phyloP scores from a whole-genome alignment of 2,888 invertebrate species.

The Caenorhabditis sp. region DNA sequence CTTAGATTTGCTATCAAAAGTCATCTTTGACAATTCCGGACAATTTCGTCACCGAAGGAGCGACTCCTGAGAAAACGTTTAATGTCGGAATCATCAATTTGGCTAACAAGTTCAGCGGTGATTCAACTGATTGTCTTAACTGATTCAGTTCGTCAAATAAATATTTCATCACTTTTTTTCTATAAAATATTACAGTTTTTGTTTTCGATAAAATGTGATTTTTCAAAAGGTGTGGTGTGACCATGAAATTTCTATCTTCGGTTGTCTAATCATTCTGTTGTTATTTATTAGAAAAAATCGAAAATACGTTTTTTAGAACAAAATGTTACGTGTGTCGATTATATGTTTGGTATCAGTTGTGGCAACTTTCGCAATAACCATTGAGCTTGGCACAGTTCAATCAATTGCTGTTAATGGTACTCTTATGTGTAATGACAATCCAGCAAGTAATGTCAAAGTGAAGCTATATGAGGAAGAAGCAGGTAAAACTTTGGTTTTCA shows the following conservation, averaged over 20 bases:
- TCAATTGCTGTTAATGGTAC: conserved; percentile 60
- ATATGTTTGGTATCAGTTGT: neutral
- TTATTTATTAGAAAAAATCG: neutral
- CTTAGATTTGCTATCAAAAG: conserved; percentile 59
- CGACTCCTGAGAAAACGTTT: conserved; percentile 58
- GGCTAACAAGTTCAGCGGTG: conserved; percentile 61
- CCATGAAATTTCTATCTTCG: neutral
- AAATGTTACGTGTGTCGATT: neutral
- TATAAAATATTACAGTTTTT: neutral
- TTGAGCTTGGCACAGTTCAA: conserved; percentile 59
- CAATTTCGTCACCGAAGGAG: conserved; percentile 58
- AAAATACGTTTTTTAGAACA: neutral
- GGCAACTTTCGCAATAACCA: conserved; percentile 9
- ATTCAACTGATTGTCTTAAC: conserved; percentile 63
- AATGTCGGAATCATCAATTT: conserved; percentile 63
- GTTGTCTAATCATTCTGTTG: neutral
- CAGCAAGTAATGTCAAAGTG: conserved; percentile 64
- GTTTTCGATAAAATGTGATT: no score
- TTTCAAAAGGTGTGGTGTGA: neutral
- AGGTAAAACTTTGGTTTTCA: conserved; percentile 26
- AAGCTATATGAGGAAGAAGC: conserved; percentile 67
- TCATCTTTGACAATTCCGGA: conserved; percentile 62
- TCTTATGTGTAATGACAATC: conserved; percentile 60
- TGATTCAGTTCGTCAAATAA: conserved; percentile 13
- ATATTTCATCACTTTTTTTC: neutral